Base-by-base conservation (phyloP, 1,140 invertebrate species). In the Sitobion miscanthi region DNA sequence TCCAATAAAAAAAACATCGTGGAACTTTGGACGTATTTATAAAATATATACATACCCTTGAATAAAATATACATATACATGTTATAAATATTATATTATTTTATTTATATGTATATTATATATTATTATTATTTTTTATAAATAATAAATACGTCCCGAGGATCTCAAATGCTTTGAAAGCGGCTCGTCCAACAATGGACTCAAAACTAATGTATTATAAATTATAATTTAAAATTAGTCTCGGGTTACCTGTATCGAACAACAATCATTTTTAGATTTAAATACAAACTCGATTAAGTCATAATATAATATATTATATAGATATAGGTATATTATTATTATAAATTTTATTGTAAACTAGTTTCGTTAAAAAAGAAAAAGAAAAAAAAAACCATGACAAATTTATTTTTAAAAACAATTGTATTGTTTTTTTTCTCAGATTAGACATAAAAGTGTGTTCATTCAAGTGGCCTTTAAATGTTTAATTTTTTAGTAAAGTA, bases 381-480 rank as follows among this genome's bases (percentile, higher is more conserved):
- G 17, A n/a, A 69, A n/a, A 69, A 62, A n/a, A 69, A n/a, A 77
- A n/a, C n/a, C 20, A 77, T 49, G 23, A 92, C n/a, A 82, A 57
- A 25, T 93, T 42, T 85, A 57, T 42, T 82, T 77, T 82, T 47
- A 1, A 38, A 77, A 54, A 52, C 25, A n/a, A 77, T 49, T 45
- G 83, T 2, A 52, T 30, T 54, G n/a, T n/a, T 42, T 86, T 83
- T 11, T 45, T 42, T 42, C 91, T 93, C 54, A 85, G 35, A 57
- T 35, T 77, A 77, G 85, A 25, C 23, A 83, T 92, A 86, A 85
- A n/a, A 52, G 69, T 93, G 91, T 93, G 91, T 93, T 93, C 91
- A 93, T 85, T 93, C 47, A 54, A 57, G 91, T 93, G 91, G 91
- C 91, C 82, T 93, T 93, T 93, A 57, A 30, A 85, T 91, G 69